phyloP scores from a whole-genome alignment of 2,888 invertebrate species.

The Agonum fuliginosum region DNA sequence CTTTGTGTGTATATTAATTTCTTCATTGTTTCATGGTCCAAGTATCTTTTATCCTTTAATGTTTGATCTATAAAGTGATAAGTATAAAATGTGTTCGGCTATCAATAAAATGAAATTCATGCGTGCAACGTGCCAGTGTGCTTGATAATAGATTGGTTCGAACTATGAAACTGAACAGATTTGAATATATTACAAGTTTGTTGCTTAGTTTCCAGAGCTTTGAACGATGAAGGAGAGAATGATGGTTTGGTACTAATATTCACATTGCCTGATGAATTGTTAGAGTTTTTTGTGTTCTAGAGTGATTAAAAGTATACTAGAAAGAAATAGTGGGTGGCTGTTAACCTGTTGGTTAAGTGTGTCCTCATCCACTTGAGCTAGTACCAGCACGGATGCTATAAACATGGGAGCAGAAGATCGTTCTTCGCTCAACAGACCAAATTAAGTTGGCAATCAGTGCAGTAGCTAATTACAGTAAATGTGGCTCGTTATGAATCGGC shows the following conservation, averaged over 20 bases:
- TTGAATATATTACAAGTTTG: too few species aligned
- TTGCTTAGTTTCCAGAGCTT: too few species aligned
- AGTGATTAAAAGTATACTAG: too few species aligned
- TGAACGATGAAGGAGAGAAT: too few species aligned
- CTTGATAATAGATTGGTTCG: too few species aligned
- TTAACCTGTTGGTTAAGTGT: neutral
- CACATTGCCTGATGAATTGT: too few species aligned
- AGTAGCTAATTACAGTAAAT: slow-evolving; percentile 39
- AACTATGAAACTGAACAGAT: too few species aligned
- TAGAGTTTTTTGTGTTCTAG: too few species aligned
- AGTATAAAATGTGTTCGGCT: neutral
- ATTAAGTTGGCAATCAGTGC: slow-evolving; percentile 49
- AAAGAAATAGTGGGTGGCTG: too few species aligned
- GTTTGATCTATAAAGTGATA: neutral
- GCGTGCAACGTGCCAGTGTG: too few species aligned
- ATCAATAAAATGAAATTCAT: neutral
- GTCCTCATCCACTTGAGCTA: neutral
- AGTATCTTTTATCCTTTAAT: slow-evolving; percentile 7
- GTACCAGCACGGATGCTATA: slow-evolving; percentile 9
- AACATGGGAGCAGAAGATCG: slow-evolving; percentile 28
- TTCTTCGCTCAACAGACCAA: slow-evolving; percentile 8
- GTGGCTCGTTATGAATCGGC: slow-evolving; percentile 29
- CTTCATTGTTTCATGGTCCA: slow-evolving; percentile 33
- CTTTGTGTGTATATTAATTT: slow-evolving; percentile 27
- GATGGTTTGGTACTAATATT: too few species aligned